phyloP scores from a whole-genome alignment of 2,113 vertebrate species.

The Antigone vipio region DNA sequence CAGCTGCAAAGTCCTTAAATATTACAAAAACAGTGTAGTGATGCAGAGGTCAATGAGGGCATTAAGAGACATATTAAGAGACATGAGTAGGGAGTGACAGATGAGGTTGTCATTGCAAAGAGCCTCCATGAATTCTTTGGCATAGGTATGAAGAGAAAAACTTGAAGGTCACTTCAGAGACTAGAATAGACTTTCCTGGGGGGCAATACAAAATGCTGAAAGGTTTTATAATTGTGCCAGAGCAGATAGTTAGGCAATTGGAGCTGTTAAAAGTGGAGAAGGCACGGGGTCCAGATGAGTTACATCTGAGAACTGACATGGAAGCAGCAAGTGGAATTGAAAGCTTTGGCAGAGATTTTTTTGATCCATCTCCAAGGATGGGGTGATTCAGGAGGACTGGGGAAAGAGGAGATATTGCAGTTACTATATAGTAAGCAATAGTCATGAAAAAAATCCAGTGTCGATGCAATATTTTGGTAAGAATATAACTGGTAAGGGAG shows the following conservation, averaged over 20 bases:
- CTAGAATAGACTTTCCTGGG: constrained; percentile 30
- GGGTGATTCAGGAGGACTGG: not conserved
- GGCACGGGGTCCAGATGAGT: not conserved
- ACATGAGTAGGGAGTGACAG: not conserved
- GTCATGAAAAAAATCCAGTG: not conserved
- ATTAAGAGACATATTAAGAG: not conserved
- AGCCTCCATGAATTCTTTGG: not conserved
- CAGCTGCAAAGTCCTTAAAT: not conserved
- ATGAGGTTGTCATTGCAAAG: not conserved
- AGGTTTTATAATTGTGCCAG: constrained; percentile 32
- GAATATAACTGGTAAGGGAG: not conserved
- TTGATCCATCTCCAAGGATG: not conserved
- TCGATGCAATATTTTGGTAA: not conserved
- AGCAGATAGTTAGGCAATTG: constrained; percentile 43
- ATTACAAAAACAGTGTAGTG: not conserved
- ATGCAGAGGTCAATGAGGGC: not conserved
- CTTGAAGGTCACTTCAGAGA: constrained; percentile 28
- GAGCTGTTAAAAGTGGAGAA: constrained; percentile 34
- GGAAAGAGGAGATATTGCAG: not conserved
- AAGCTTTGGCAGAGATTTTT: not conserved
- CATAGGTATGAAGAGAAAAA: not conserved
- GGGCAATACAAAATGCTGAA: not conserved
- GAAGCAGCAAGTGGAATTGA: not conserved
- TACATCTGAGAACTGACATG: not conserved
- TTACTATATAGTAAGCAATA: not conserved